phyloP scores from a whole-genome alignment of 2,113 vertebrate species.

The Gadus macrocephalus region DNA sequence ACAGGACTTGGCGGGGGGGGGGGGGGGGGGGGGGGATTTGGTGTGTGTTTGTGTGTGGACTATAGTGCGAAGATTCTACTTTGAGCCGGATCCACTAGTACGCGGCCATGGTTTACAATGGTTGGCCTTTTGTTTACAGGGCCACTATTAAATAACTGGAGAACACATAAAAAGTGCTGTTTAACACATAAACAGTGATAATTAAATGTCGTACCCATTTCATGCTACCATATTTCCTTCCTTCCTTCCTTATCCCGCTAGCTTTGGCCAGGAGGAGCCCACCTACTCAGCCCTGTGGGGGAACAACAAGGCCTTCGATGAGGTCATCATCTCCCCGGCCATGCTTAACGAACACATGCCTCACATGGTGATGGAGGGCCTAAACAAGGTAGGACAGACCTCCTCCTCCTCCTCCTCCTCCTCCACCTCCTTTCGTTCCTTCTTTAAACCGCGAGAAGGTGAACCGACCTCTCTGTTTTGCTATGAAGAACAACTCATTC shows the following conservation, averaged over 20 bases:
- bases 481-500: neutral
- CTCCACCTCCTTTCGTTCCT: neutral
- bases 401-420: no score
- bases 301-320: conserved; percentile 95
- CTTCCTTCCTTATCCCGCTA: conserved; percentile 44
- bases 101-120: no score
- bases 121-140: no score
- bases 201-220: neutral
- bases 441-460: neutral
- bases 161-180: no score
- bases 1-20: no score
- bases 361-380: conserved; percentile 96
- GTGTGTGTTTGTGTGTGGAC: no score
- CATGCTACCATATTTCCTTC: neutral
- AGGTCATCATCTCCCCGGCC: conserved; percentile 97
- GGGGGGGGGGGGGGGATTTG: no score
- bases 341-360: conserved; percentile 98
- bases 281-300: conserved; percentile 98
- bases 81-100: no score
- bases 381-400: conserved; percentile 84
- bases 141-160: no score
- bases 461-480: neutral
- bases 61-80: no score
- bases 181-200: neutral
- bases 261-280: conserved; percentile 95